Evolutionary conservation across 2,113 vertebrate genomes (phyloP), one percentile per base, ranked within the genome.

Genomic region (Oryzias melastigma): DNA sequence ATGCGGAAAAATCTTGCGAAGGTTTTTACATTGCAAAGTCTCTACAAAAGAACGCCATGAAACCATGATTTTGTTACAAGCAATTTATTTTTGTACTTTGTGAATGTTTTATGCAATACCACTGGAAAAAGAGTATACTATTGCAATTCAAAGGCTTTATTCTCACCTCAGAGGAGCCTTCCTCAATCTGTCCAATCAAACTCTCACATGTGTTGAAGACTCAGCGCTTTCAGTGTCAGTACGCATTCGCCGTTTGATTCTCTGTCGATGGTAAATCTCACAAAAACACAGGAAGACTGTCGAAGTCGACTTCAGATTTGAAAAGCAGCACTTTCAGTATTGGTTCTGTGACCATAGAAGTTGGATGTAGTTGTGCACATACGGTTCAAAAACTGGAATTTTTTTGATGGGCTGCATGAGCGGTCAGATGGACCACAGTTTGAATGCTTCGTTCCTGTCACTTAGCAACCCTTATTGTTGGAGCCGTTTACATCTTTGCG

Each of bases 61-160:
- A 79, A 82, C 67, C 80, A 84, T 86, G 65, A 83, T 89, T 88
- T 87, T 89, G 75, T 89, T 87, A 83, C 78, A 57, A 89, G 81
- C 75, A 60, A 82, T 87, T 88, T 91, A 90, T 91, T 91, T 90
- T 91, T 91, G 60, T 90, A 87, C 81, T 80, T 68, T 47, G 66
- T 50, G 51, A 83, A 71, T 14, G 14, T 81, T 89, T 84, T 89
- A 83, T 84, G 79, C 82, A 85, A 85, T 86, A 82, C 68, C 60
- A 60, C 70, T 62, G 54, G 76, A 78, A 71, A 44, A 69, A 57
- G 73, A 3, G 8, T 12, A 22, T 75, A 79, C 62, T 70, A 78
- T 68, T 81, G 67, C 77, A 83, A 84, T 73, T 77, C 48, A 55
- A 77, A 86, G 74, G 77, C 65, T 88, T 85, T 85, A 71, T 84